These are phyloP conservation scores for Hermetia illucens DNA, from an alignment of 1,140 invertebrate species.

Conservation along the genomic window DNA sequence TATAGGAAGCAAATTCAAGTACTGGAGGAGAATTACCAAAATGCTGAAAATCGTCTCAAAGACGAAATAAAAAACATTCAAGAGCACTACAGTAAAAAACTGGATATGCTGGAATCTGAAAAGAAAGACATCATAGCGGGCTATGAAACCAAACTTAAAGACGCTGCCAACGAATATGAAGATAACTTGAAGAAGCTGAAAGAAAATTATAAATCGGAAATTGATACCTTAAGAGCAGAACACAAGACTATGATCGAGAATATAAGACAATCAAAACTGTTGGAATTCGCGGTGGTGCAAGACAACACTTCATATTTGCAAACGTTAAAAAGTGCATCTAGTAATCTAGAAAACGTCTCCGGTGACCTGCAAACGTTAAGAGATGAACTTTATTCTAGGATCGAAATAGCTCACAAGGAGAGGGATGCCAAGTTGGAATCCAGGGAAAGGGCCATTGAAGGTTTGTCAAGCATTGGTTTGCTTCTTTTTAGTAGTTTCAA, in stretches of 20 bases:
- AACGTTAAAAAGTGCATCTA: conserved; percentile 29
- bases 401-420: conserved; percentile 22
- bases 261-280: conserved; percentile 28
- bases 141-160: conserved; percentile 28
- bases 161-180: conserved; percentile 23
- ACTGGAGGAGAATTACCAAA: conserved; percentile 29
- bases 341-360: conserved; percentile 19
- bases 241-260: conserved; percentile 29
- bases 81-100: conserved; percentile 25
- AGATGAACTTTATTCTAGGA: conserved; percentile 21
- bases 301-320: conserved; percentile 30
- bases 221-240: conserved; percentile 28
- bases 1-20: conserved; percentile 33
- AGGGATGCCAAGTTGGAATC: conserved; percentile 23
- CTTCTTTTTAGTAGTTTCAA: not conserved
- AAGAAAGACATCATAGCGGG: conserved; percentile 23
- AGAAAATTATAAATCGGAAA: conserved; percentile 24
- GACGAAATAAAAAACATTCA: conserved; percentile 23
- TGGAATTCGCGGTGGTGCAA: conserved; percentile 26
- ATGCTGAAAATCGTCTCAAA: conserved; percentile 31
- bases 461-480: conserved; percentile 13
- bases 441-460: conserved; percentile 28
- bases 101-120: conserved; percentile 15
- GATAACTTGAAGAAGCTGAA: conserved; percentile 29
- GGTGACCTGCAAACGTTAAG: conserved; percentile 16